phyloP scores from a whole-genome alignment of 2,797 vertebrate species.

The Peromyscus nudipes region DNA sequence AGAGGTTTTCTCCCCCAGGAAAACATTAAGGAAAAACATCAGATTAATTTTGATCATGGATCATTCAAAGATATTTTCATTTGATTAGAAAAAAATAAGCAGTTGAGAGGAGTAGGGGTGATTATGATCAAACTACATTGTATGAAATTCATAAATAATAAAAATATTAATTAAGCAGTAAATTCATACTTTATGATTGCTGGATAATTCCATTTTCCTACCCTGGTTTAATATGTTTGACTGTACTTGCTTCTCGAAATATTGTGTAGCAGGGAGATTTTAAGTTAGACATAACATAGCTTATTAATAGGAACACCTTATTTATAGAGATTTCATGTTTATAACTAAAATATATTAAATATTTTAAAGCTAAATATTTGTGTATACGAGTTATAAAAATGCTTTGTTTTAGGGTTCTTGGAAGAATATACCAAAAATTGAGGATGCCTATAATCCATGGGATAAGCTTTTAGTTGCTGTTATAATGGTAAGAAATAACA shows the following conservation, averaged over 20 bases:
- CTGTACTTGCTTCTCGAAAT: constrained; percentile 1
- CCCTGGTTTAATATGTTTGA: constrained; percentile 17
- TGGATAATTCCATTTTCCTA: not conserved
- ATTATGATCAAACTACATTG: not conserved
- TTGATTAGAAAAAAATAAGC: constrained; percentile 44
- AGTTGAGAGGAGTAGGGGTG: not conserved
- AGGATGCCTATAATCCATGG: constrained; percentile 81
- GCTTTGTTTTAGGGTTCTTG: constrained; percentile 85
- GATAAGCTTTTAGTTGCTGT: constrained; percentile 89
- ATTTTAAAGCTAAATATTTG: constrained; percentile 19
- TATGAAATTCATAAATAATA: not conserved
- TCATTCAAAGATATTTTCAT: constrained; percentile 30
- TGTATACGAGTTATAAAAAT: not conserved
- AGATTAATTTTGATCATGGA: constrained; percentile 26
- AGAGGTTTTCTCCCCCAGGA: not conserved
- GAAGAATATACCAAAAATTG: constrained; percentile 84
- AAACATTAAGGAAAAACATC: not conserved
- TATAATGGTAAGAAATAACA: constrained; percentile 86
- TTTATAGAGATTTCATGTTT: constrained; percentile 42
- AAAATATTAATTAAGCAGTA: not conserved
- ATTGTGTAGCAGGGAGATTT: constrained; percentile 22
- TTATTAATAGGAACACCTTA: constrained; percentile 41
- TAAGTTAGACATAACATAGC: constrained; percentile 28
- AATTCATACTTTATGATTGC: not conserved
- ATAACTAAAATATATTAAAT: not conserved